Base-by-base conservation (phyloP, 2,113 vertebrate species). In the Melanerpes formicivorus region DNA sequence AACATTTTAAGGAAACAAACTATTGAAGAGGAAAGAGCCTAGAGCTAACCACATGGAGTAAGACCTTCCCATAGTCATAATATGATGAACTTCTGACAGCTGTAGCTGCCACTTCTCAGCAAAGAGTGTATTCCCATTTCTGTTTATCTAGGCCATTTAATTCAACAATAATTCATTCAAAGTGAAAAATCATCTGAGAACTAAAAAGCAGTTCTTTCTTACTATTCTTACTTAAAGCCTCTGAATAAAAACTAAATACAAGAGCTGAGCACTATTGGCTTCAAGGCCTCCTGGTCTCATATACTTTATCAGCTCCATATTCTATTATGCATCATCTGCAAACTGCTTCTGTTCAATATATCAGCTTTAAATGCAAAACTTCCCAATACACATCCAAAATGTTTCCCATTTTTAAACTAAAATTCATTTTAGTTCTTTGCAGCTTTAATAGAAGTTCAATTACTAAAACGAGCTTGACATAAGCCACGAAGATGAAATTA, bases 371-470 rank as follows among this genome's bases (percentile, higher is more conserved):
- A 93, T 27, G 37, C 29, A 66, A 87, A 91, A 30, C 16, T 78
- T 75, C 26, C 15, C 58, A 84, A 62, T 30, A 75, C 5, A 37
- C 21, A 66, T 22, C 12, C 71, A 88, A 44, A 94, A 75, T 1
- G 1, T 30, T 76, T 65, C 50, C 13, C 50, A 32, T 78, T 88
- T 94, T 75, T 75, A 75, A 76, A 93, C 73, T 84, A 71, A 78
- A 95, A 93, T 55, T 86, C 73, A 92, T 94, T 93, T 88, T 60
- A 91, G 40, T 73, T 87, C 86, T 95, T 52, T 8, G 0, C 59
- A 90, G 88, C 40, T 87, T 90, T 95, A 95, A 95, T 90, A 94
- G 93, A 95, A 90, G 92, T 94, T 86, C 88, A 95, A 90, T 96
- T 96, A 96, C 80, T 84, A 80, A 94, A 95, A 88, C 95, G 84